Base-by-base conservation (phyloP, 2,888 invertebrate species). In the Anarsia innoxiella region DNA sequence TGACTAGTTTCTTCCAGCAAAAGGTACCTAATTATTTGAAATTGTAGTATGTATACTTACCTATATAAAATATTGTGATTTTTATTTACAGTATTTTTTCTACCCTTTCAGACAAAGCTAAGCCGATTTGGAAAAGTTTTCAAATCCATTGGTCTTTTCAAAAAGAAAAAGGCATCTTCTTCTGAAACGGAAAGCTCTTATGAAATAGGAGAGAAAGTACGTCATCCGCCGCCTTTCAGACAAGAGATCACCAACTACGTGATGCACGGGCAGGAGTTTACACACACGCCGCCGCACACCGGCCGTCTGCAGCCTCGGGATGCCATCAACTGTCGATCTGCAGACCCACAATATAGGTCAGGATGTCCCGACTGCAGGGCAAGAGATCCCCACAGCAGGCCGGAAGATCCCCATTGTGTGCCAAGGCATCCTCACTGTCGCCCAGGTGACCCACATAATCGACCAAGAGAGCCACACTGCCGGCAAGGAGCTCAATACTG, bases 231-330 rank as follows among this genome's bases (percentile, higher is more conserved):
- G 8, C 69, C 71, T 1, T 79, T 59, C 37, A 58, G 54, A 23
- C 82, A 80, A 46, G 53, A 77, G 1, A 39, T 78, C n/a, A 53
- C 58, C 0, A 72, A 67, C 46, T 82, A 78, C 36, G 52, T 59
- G 48, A 65, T 79, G 70, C 60, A 73, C 38, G 62, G 54, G 1
- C 73, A 75, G 35, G 66, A 77, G 33, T 77, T 62, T 37, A 65
- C 56, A 30, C 58, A 53, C 5, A 56, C 55, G 3, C 75, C 70
- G 1, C 67, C 65, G 1, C 37, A 59, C 1, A 52, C 19, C 55
- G 2, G 48, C 29, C n/a, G 31, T n/a, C n/a, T n/a, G n/a, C n/a
- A n/a, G n/a, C n/a, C n/a, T n/a, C n/a, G n/a, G n/a, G n/a, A n/a
- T n/a, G n/a, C n/a, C n/a, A n/a, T n/a, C n/a, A n/a, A n/a, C n/a